Evolutionary conservation across 2,113 vertebrate species (phyloP).

Genomic region (Leptosomus discolor): DNA sequence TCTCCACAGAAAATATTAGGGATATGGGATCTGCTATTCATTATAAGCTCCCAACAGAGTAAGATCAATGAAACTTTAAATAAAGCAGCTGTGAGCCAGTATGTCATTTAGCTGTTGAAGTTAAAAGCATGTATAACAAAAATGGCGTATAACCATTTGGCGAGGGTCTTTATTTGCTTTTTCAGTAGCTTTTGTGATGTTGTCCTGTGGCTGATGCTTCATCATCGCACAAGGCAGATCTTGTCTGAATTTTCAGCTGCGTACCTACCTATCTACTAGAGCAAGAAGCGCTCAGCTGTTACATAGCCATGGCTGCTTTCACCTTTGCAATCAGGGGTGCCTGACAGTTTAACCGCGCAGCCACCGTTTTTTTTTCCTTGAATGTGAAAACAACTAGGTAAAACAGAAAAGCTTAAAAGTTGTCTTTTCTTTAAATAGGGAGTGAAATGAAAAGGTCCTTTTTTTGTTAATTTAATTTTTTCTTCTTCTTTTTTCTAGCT

Average conservation of each 20-base stretch:
- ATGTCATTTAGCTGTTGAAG: neutral
- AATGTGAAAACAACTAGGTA: neutral
- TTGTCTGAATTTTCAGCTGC: neutral
- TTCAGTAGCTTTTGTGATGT: rapidly evolving
- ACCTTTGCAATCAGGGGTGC: neutral
- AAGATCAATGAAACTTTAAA: conserved; percentile 23
- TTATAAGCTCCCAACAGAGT: conserved; percentile 15
- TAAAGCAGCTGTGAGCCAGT: neutral
- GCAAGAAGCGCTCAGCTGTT: neutral
- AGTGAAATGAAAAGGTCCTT: neutral
- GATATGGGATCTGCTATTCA: neutral
- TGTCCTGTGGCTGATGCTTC: neutral
- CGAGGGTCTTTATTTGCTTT: neutral
- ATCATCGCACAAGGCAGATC: neutral
- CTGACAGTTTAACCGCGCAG: neutral
- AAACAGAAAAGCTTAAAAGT: neutral
- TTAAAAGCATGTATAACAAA: neutral
- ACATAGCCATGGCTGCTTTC: neutral
- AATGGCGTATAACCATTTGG: neutral
- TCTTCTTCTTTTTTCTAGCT: neutral
- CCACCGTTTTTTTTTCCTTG: neutral
- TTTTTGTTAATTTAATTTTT: neutral
- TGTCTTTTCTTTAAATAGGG: neutral
- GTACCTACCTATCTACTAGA: neutral
- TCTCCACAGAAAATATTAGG: conserved; percentile 6